Conservation (phyloP, 1,140 invertebrate species). For the Drosophila trapezifrons region DNA sequence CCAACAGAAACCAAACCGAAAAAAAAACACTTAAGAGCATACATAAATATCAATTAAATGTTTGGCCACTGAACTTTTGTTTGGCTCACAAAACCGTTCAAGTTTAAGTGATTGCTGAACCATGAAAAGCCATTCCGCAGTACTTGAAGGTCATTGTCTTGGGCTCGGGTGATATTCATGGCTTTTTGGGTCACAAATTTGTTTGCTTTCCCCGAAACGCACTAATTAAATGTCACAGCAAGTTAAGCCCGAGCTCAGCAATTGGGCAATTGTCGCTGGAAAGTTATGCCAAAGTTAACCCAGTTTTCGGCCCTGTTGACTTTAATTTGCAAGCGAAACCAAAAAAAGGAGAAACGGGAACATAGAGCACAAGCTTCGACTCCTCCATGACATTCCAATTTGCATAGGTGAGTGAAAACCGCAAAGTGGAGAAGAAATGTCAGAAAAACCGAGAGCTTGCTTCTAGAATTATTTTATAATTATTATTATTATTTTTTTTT, state of each 20-base stretch:
- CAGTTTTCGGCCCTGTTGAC: conserved; percentile 27
- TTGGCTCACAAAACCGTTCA: conserved; percentile 55
- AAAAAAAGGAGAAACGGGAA: conserved; percentile 22
- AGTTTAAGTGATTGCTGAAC: conserved; percentile 69
- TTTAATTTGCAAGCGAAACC: conserved; percentile 44
- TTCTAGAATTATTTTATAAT: conserved; percentile 22
- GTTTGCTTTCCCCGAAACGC: conserved; percentile 12
- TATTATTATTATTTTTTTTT: conserved; percentile 49
- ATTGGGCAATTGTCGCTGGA: conserved; percentile 64
- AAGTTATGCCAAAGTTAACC: conserved; percentile 39
- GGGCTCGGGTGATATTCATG: conserved; percentile 36
- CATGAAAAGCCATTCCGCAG: conserved; percentile 41
- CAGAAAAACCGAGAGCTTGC: conserved; percentile 11
- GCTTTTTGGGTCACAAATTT: conserved; percentile 63
- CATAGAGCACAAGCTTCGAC: conserved; percentile 24
- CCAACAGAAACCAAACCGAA: conserved; percentile 22
- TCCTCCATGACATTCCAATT: conserved; percentile 68
- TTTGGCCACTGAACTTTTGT: conserved; percentile 65
- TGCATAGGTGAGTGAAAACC: conserved; percentile 54
- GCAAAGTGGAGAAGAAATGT: background rate
- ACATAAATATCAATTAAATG: conserved; percentile 73
- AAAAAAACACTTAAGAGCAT: conserved; percentile 51
- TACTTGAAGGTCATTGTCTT: conserved; percentile 69
- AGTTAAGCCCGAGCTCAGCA: conserved; percentile 30
- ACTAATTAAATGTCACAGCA: conserved; percentile 66